Evolutionary conservation across 2,797 vertebrate species (phyloP).

Genomic region (Etheostoma nigrum): DNA sequence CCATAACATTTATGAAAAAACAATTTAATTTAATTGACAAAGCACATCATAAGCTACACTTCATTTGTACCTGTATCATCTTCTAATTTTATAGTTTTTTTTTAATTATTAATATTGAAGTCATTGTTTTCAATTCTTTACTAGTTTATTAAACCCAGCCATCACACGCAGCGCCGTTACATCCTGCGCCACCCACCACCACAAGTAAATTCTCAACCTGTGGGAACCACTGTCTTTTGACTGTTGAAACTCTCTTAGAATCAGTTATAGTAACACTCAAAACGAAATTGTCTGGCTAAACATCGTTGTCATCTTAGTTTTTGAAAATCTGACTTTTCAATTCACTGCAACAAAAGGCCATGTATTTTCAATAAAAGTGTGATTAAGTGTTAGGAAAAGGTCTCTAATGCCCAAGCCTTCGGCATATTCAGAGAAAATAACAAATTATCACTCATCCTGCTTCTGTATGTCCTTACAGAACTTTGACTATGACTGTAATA

Average conservation of each 20-base stretch:
- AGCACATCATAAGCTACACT: no score
- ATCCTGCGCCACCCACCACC: no score
- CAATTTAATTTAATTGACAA: no score
- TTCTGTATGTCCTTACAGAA: constrained; percentile 8
- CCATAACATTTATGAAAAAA: no score
- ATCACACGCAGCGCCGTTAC: no score
- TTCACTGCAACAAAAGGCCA: constrained; percentile 2
- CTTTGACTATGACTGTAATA: constrained; percentile 19
- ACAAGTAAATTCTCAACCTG: no score
- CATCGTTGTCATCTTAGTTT: not conserved
- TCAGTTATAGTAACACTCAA: not conserved
- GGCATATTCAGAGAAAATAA: constrained; percentile 21
- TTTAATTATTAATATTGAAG: no score
- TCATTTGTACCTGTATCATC: no score
- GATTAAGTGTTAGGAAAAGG: not conserved
- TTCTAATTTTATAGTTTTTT: no score
- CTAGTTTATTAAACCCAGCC: no score
- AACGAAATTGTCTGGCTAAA: not conserved
- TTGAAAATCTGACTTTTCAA: not conserved
- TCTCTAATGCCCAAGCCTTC: not conserved
- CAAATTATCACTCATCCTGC: constrained; percentile 2
- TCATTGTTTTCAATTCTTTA: no score
- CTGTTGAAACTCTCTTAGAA: not conserved
- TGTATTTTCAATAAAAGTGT: not conserved
- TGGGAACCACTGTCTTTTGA: not conserved